Evolutionary conservation across 1,140 invertebrate species (phyloP).

Genomic region (Bombus difficillimus): DNA sequence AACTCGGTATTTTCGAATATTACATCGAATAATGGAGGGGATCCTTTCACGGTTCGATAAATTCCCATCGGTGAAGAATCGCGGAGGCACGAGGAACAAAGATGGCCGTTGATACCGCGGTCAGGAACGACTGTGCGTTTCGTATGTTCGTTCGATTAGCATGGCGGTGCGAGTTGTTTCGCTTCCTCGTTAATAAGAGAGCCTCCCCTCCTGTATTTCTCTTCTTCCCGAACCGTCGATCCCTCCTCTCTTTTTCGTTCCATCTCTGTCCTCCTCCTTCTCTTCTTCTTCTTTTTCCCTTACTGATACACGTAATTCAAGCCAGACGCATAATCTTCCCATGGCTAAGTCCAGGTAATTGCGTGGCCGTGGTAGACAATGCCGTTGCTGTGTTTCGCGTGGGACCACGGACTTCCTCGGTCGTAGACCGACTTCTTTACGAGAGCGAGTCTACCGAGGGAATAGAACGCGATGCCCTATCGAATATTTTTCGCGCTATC

Average conservation of each 20-base stretch:
- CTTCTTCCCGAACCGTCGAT: conserved; percentile 28
- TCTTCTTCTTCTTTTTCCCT: not conserved
- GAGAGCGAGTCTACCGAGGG: too few species aligned
- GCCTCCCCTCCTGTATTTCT: conserved; percentile 50
- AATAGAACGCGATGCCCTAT: too few species aligned
- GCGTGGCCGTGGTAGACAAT: conserved; percentile 49
- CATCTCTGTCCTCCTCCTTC: not conserved
- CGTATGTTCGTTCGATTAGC: conserved; percentile 79
- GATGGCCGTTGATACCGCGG: conserved; percentile 71
- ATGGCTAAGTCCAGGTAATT: conserved; percentile 53
- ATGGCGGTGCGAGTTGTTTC: conserved; percentile 81
- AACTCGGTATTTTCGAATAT: not conserved
- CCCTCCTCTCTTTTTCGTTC: conserved; percentile 1
- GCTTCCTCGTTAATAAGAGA: conserved; percentile 83
- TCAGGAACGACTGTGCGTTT: conserved; percentile 57
- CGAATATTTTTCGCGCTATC: too few species aligned
- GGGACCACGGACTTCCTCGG: conserved; percentile 34
- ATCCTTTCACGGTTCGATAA: conserved; percentile 57
- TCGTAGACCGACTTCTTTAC: not conserved
- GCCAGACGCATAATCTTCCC: conserved; percentile 60
- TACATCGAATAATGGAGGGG: not conserved
- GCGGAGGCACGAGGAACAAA: conserved; percentile 67
- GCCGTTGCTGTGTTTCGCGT: conserved; percentile 55
- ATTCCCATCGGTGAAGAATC: conserved; percentile 61
- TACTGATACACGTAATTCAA: conserved; percentile 56